A percentile compares a stretch with the other conserved stretches of the same genome.
Conservation (phyloP, 2,797 vertebrate species). For the Phaenicophaeus curvirostris region DNA sequence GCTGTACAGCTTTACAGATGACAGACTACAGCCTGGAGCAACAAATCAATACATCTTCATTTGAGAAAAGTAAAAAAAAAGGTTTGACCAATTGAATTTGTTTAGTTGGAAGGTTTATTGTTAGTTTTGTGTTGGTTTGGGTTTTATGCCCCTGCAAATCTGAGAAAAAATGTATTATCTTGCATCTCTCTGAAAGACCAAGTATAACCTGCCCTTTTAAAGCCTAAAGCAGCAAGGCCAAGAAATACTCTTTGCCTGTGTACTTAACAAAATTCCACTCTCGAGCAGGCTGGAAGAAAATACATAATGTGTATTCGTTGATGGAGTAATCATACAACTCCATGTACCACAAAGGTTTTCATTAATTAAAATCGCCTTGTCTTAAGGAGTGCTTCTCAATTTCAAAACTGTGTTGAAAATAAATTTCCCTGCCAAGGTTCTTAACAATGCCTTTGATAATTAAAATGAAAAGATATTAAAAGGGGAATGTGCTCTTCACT, state of each 20-base stretch:
- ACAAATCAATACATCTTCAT: neutral
- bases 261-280: neutral
- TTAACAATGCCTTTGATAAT: neutral
- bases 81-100: neutral
- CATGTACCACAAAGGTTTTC: neutral
- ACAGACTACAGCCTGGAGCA: neutral
- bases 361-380: neutral
- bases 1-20: neutral
- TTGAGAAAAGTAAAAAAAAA: neutral
- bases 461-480: neutral
- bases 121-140: neutral
- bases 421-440: neutral
- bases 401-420: neutral
- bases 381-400: neutral
- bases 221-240: neutral
- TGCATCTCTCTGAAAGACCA: neutral
- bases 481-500: neutral
- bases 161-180: neutral
- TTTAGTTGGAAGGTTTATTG: neutral
- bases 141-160: fast-evolving
- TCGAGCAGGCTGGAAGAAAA: neutral
- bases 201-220: neutral
- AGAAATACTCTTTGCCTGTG: neutral
- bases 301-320: neutral
- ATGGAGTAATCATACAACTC: neutral